A percentile compares a stretch with the other conserved stretches of the same genome.
Conservation (phyloP, 1,140 invertebrate genomes). For the Choristoneura fumiferana region DNA sequence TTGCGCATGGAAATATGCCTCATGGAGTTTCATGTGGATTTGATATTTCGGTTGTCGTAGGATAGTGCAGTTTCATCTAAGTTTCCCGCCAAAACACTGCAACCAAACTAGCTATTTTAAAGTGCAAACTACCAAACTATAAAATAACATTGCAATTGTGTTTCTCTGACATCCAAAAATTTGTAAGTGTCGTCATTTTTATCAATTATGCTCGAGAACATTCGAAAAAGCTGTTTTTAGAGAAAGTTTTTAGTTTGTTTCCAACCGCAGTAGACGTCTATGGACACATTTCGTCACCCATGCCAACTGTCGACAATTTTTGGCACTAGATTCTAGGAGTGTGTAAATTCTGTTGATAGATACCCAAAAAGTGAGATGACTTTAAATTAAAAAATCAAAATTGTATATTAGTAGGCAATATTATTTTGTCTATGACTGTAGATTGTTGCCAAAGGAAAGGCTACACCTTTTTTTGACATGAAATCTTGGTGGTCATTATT, state of each 20-base stretch:
- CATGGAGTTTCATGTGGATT: constrained; percentile 20
- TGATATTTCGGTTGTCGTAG: neutral
- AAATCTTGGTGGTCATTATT: too few relatives aligned
- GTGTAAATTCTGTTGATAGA: constrained; percentile 1
- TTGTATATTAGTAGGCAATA: too few relatives aligned
- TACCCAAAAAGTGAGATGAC: too few relatives aligned
- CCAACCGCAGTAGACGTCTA: too few relatives aligned
- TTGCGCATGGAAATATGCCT: constrained; percentile 34
- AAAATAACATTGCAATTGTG: neutral
- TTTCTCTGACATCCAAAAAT: constrained; percentile 4
- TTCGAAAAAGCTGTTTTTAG: too few relatives aligned
- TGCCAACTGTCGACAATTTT: neutral
- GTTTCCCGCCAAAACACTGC: constrained; percentile 8
- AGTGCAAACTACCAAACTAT: neutral
- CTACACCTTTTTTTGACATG: too few relatives aligned
- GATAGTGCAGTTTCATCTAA: constrained; percentile 1
- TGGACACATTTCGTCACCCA: too few relatives aligned
- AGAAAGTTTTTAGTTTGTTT: too few relatives aligned
- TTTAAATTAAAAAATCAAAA: too few relatives aligned
- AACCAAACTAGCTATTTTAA: neutral
- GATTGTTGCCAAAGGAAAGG: too few relatives aligned
- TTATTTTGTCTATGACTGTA: too few relatives aligned
- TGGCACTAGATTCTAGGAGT: neutral
- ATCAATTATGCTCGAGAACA: too few relatives aligned
- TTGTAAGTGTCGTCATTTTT: neutral